phyloP scores from a whole-genome alignment of 2,113 vertebrate genomes.

The Lycaon pictus region DNA sequence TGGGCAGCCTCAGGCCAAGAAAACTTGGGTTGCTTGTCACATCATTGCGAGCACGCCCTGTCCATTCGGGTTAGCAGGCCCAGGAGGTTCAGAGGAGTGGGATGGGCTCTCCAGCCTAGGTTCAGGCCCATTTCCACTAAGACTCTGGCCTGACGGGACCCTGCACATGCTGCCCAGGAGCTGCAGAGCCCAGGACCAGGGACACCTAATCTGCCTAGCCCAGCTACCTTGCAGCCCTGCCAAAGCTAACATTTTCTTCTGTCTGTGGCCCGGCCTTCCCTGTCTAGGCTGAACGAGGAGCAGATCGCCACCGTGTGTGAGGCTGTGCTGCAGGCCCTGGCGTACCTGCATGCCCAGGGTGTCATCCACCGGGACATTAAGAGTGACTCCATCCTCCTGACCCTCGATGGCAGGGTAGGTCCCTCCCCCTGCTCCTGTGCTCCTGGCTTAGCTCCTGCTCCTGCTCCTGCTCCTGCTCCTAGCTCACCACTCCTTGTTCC shows the following conservation, averaged over 20 bases:
- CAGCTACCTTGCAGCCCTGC: neutral
- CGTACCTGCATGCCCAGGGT: constrained; percentile 97
- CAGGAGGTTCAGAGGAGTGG: neutral
- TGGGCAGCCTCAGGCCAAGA: neutral
- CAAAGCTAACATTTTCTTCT: neutral
- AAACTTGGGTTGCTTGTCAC: neutral
- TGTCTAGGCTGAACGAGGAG: constrained; percentile 95
- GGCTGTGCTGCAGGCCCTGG: constrained; percentile 96
- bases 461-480: neutral
- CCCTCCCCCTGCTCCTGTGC: neutral
- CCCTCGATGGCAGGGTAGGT: constrained; percentile 95
- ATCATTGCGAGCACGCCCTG: neutral
- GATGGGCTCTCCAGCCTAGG: neutral
- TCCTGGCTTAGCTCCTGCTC: too few relatives aligned
- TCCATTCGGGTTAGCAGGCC: neutral
- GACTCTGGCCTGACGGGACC: neutral
- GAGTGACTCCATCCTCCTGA: constrained; percentile 98
- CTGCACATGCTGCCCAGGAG: neutral
- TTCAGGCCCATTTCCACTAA: neutral
- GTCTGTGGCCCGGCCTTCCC: neutral
- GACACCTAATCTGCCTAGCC: neutral
- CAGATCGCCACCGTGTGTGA: constrained; percentile 99
- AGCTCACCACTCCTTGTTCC: neutral
- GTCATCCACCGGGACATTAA: constrained; percentile 99
- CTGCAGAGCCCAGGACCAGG: neutral